phyloP scores from a whole-genome alignment of 2,888 invertebrate species.

The Lasioglossum vierecki region DNA sequence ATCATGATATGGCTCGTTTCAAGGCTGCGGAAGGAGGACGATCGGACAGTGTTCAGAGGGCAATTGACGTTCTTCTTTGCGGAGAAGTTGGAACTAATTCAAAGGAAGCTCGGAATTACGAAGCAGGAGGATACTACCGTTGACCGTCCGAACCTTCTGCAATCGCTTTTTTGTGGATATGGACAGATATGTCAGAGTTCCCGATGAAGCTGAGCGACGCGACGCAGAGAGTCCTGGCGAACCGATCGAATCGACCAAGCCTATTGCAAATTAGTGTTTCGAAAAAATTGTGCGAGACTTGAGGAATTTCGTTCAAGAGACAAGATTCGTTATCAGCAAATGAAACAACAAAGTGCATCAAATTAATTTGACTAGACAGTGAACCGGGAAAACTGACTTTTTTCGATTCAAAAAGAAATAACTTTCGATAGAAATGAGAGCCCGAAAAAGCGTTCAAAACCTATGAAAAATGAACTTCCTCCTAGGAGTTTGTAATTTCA shows the following conservation, averaged over 20 bases:
- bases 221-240: not conserved
- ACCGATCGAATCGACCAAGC: not conserved
- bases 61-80: slow-evolving; percentile 45
- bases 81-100: slow-evolving; percentile 33
- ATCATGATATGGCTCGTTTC: not conserved
- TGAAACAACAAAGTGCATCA: too few relatives aligned
- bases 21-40: slow-evolving; percentile 5
- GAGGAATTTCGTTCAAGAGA: too few relatives aligned
- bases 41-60: slow-evolving; percentile 14
- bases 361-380: too few relatives aligned
- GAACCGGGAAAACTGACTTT: too few relatives aligned
- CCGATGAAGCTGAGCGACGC: not conserved
- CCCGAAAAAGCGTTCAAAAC: too few relatives aligned
- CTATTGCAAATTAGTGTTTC: too few relatives aligned
- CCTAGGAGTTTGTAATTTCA: too few relatives aligned
- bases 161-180: not conserved
- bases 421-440: too few relatives aligned
- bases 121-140: slow-evolving; percentile 17
- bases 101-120: slow-evolving; percentile 53
- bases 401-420: too few relatives aligned
- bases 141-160: slow-evolving; percentile 18
- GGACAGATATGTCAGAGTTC: slow-evolving; percentile 3
- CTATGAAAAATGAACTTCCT: too few relatives aligned
- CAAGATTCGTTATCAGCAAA: too few relatives aligned
- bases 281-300: too few relatives aligned